Conservation (phyloP, 35 echinoderm and acorn worm genomes). For the Lytechinus variegatus region DNA sequence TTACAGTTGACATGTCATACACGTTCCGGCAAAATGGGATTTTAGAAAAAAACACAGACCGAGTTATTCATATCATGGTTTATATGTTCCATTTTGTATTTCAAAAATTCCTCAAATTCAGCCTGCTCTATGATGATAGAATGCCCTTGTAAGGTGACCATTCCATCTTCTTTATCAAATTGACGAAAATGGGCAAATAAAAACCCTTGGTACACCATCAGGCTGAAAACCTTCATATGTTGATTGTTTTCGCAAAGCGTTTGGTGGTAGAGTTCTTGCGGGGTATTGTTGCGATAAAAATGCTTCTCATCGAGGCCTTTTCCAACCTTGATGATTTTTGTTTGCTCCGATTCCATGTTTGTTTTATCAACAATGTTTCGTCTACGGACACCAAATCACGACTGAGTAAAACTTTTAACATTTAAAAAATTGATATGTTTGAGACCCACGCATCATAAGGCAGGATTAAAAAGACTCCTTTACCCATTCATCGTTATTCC, state of each 20-base stretch:
- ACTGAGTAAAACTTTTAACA: background rate
- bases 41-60: too few species aligned
- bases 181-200: conserved; percentile 18
- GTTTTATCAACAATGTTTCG: background rate
- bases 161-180: background rate
- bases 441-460: too few species aligned
- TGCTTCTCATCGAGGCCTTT: background rate
- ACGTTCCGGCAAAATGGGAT: too few species aligned
- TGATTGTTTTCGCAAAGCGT: background rate
- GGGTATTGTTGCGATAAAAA: background rate
- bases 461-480: too few species aligned
- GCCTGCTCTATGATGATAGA: background rate
- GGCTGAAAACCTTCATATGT: background rate
- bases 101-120: background rate
- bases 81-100: background rate
- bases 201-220: background rate
- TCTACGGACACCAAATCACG: background rate
- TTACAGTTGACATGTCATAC: too few species aligned
- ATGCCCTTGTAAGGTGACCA: background rate
- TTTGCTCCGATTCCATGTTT: background rate
- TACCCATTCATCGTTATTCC: too few species aligned
- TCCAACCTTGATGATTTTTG: background rate
- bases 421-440: too few species aligned
- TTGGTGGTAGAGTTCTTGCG: background rate
- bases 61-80: too few species aligned